These are phyloP conservation scores for Drosophila emarginata DNA, from an alignment of 2,888 invertebrate species.

Conservation along the genomic window DNA sequence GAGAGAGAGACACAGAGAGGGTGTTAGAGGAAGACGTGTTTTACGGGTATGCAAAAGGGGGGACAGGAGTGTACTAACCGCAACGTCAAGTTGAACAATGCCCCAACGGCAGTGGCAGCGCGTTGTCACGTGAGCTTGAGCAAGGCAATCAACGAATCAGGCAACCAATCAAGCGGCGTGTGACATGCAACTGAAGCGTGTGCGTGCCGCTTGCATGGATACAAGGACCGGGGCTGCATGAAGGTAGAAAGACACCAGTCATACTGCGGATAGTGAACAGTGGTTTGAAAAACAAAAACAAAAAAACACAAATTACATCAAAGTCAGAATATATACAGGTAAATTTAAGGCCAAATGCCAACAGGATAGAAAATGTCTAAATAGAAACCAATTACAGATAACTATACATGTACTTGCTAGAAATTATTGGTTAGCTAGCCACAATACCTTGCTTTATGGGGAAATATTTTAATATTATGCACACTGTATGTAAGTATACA, in stretches of 20 bases:
- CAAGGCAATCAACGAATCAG: slow-evolving; percentile 65
- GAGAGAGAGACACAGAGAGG: neutral
- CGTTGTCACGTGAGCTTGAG: slow-evolving; percentile 51
- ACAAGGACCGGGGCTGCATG: neutral
- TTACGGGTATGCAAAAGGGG: neutral
- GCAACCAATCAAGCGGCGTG: slow-evolving; percentile 76
- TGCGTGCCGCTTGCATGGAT: slow-evolving; percentile 53
- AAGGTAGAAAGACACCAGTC: neutral
- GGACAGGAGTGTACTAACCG: slow-evolving; percentile 29
- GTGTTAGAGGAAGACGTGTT: slow-evolving; percentile 7
- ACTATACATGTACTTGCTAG: too few species aligned
- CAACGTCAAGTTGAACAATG: slow-evolving; percentile 41
- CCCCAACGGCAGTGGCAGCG: slow-evolving; percentile 35
- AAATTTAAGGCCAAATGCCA: too few species aligned
- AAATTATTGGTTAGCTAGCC: too few species aligned
- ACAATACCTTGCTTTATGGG: too few species aligned
- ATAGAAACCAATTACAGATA: too few species aligned
- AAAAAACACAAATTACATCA: too few species aligned
- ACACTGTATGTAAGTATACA: too few species aligned
- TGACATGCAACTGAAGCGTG: slow-evolving; percentile 72
- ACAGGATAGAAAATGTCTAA: too few species aligned
- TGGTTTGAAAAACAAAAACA: neutral
- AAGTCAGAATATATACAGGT: too few species aligned
- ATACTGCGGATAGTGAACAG: neutral
- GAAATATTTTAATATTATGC: too few species aligned